Base-by-base conservation (phyloP, 2,797 vertebrate species). In the Craterocephalus amniculus region DNA sequence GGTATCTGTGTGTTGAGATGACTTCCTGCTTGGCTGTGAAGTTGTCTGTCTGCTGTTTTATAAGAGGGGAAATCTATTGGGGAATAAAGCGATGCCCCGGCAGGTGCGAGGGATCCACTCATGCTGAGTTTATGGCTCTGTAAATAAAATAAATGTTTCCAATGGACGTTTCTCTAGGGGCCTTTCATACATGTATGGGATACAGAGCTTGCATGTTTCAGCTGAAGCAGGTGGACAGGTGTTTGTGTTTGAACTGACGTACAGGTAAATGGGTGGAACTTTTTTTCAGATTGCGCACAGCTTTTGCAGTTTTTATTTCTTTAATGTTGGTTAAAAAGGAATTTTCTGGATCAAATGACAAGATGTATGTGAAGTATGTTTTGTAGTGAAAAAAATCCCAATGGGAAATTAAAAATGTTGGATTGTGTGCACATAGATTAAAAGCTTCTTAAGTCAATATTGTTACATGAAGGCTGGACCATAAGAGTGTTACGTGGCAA, bases 101-200 rank as follows among this genome's bases (percentile, higher is more conserved):
- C 88, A 91, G 87, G 88, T 89, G 88, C 60, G 80, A 20, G 56
- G 38, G 72, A 51, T 80, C 48, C 70, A n/a, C 59, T 71, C 86
- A 76, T 1, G 29, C 81, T 82, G 85, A 76, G 80, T 88, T 48
- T 86, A 86, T 14, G 16, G 52, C 79, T 70, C 67, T 69, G 36
- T 85, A 76, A 89, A 81, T 70, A 61, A 67, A 78, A 81, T 6
- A 76, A 74, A 78, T 1, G 16, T 48, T 27, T 6, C 51, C 16
- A n/a, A 64, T 60, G 54, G 66, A 51, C 2, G 57, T 48, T 69
- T 80, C 40, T 64, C 48, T 29, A 0, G 16, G 12, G 8, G 31
- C 20, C 57, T 52, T 52, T 24, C 31, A 59, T 68, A 63, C 58
- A 29, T 27, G 38, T 26, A 70, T 55, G 67, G 57, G 79, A 84